Evolutionary conservation across 2,888 invertebrate genomes (phyloP), one percentile per base, ranked within the genome.

Genomic region (Perizoma flavofasciatum): DNA sequence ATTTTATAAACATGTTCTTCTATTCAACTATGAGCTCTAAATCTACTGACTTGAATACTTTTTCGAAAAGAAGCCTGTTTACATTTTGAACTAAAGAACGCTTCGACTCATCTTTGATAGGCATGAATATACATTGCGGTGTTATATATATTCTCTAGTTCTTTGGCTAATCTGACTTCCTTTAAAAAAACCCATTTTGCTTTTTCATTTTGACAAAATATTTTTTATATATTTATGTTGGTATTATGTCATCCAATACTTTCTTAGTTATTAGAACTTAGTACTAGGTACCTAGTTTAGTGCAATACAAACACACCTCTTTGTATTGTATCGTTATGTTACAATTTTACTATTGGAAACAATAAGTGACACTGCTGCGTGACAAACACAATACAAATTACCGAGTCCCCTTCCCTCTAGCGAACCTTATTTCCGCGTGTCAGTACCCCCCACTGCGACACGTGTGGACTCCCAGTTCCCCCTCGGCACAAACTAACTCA

Each of bases 21-120:
- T 59, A 39, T 59, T 67, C 72, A 65, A 88, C 72, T 73, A 64
- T 82, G 67, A 74, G 77, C 85, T 80, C 77, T 88, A 78, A 61
- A 22, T 32, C 66, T 22, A 53, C 43, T 48, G 6, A 7, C 33
- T 78, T 79, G 63, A 75, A 72, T 68, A 65, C 61, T 71, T 55
- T 75, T 79, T 82, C 51, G 50, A 54, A 63, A 59, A 63, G 63
- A 34, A 22, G 33, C 49, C 76, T 81, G 79, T 82, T 83, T 82
- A 80, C 75, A 69, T 68, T 68, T 59, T 76, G 69, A 61, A 70
- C 72, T 66, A 65, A 68, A 74, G 71, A 75, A 71, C 73, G 69
- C 55, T 62, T 62, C 10, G 40, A 40, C 9, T 40, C 8, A 45
- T 46, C 49, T 43, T 56, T 46, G 56, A 49, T 55, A 44, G 37